These are phyloP conservation scores for Chaenocephalus aceratus DNA, from an alignment of 2,113 vertebrate genomes.

Conservation along the genomic window DNA sequence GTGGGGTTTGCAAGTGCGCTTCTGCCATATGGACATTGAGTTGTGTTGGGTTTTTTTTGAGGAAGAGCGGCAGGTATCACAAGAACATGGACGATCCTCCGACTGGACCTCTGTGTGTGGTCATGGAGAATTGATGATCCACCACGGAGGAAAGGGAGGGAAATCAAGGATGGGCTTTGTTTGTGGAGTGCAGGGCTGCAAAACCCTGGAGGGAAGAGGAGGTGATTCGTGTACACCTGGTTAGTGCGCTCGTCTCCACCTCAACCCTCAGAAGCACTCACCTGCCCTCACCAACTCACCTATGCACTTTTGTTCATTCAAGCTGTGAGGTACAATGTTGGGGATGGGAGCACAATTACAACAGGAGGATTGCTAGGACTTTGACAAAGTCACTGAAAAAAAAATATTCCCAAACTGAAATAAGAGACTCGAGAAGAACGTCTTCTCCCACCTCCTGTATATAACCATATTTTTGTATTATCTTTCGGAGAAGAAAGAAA, in stretches of 20 bases:
- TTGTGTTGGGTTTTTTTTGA: conserved; percentile 53
- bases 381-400: conserved; percentile 71
- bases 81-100: conserved; percentile 63
- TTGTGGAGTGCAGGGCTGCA: conserved; percentile 62
- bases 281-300: conserved; percentile 82
- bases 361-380: conserved; percentile 76
- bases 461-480: conserved; percentile 84
- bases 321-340: conserved; percentile 86
- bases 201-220: conserved; percentile 63
- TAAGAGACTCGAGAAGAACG: conserved; percentile 68
- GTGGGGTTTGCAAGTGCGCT: conserved; percentile 81
- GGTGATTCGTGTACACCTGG: conserved; percentile 45
- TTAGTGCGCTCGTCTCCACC: conserved; percentile 59
- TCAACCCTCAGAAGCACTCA: conserved; percentile 67
- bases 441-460: conserved; percentile 78
- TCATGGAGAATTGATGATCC: conserved; percentile 54
- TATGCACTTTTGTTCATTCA: conserved; percentile 88
- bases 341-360: conserved; percentile 80
- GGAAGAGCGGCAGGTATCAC: conserved; percentile 63
- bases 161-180: conserved; percentile 65
- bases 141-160: conserved; percentile 41
- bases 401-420: conserved; percentile 76
- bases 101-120: conserved; percentile 47
- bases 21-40: conserved; percentile 79
- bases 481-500: conserved; percentile 70